phyloP scores from a whole-genome alignment of 2,888 invertebrate species.

The Lasioglossum zephyrum region DNA sequence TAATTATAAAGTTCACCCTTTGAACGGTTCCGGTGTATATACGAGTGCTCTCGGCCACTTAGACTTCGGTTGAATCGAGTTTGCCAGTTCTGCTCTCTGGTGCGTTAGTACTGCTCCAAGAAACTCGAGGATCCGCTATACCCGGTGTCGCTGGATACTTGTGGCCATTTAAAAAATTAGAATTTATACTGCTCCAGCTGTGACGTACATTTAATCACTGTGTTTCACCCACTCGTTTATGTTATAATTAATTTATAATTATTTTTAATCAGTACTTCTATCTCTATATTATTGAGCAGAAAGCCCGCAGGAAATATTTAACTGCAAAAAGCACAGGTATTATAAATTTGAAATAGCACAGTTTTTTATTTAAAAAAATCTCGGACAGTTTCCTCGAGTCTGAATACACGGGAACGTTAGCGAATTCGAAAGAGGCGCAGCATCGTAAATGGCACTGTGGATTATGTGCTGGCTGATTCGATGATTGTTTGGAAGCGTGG shows the following conservation, averaged over 20 bases:
- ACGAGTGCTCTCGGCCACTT: constrained; percentile 9
- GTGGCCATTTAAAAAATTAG: background rate
- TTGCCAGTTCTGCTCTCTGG: background rate
- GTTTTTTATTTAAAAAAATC: too few species aligned
- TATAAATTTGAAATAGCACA: too few species aligned
- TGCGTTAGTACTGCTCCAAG: background rate
- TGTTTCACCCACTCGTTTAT: too few species aligned
- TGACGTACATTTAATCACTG: background rate
- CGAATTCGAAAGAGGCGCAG: background rate
- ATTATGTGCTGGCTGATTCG: background rate
- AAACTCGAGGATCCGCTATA: background rate
- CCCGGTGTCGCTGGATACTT: background rate
- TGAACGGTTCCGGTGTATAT: constrained; percentile 20
- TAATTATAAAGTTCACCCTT: constrained; percentile 64
- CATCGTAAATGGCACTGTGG: background rate
- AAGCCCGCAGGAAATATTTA: too few species aligned
- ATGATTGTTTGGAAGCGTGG: background rate
- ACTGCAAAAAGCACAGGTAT: too few species aligned
- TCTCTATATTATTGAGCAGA: too few species aligned
- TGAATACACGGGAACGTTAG: background rate
- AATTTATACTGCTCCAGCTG: background rate
- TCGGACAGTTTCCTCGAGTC: too few species aligned
- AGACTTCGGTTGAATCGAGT: constrained; percentile 5
- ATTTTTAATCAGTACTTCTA: background rate
- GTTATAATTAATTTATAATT: too few species aligned